A percentile compares a stretch with the other conserved stretches of the same genome.
Evolutionary conservation across 2,888 invertebrate genomes (phyloP).

Genomic region (Apodemia mormo): DNA sequence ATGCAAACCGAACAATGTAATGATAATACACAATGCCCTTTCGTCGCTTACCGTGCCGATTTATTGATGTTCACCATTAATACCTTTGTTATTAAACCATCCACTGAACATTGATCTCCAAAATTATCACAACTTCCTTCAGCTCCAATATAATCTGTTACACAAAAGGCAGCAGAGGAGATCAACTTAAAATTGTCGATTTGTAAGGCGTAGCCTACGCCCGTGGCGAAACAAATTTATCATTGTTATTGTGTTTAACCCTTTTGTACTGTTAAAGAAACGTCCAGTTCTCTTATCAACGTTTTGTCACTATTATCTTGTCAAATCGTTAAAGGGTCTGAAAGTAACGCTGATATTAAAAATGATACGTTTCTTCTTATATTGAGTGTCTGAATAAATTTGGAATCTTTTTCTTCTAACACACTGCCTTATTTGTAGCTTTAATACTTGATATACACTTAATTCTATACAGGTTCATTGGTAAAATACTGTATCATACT

Average conservation of each 20-base stretch:
- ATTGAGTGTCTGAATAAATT: no score
- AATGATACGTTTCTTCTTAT: no score
- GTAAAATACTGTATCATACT: no score
- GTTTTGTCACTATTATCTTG: conserved; percentile 25
- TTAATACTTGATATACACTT: no score
- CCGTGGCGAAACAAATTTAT: conserved; percentile 68
- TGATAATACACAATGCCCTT: conserved; percentile 78
- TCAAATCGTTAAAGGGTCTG: neutral
- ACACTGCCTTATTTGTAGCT: no score
- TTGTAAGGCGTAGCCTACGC: conserved; percentile 58
- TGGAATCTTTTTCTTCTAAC: no score
- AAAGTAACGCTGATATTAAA: neutral
- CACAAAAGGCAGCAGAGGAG: conserved; percentile 41
- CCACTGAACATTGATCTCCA: conserved; percentile 52
- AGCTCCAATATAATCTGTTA: conserved; percentile 33
- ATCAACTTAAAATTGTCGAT: conserved; percentile 46
- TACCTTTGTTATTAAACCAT: conserved; percentile 63
- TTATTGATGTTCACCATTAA: conserved; percentile 73
- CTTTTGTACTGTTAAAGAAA: conserved; percentile 54
- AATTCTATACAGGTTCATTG: no score
- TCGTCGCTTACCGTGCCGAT: conserved; percentile 77
- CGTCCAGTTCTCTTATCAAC: conserved; percentile 29
- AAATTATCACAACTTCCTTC: conserved; percentile 41
- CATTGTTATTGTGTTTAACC: conserved; percentile 63
- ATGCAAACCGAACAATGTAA: conserved; percentile 78